phyloP scores from a whole-genome alignment of 2,888 invertebrate species.

The Xylota segnis region DNA sequence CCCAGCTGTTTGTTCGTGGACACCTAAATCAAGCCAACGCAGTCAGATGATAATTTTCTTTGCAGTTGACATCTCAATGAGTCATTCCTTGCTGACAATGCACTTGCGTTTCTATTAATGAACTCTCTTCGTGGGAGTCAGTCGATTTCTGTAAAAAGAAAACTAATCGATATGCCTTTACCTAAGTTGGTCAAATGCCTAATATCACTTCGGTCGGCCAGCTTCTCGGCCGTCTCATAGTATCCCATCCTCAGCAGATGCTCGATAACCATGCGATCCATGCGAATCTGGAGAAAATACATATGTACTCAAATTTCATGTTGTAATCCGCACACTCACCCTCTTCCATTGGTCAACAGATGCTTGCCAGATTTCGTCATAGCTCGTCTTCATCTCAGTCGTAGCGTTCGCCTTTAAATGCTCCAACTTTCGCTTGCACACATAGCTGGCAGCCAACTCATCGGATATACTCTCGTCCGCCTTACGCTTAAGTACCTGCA shows the following conservation, averaged over 20 bases:
- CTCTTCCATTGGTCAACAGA: slow-evolving; percentile 84
- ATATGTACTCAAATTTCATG: background rate
- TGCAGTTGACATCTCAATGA: background rate
- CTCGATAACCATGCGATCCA: slow-evolving; percentile 98
- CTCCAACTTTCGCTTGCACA: slow-evolving; percentile 96
- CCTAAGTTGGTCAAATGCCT: slow-evolving; percentile 96
- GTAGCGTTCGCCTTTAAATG: slow-evolving; percentile 88
- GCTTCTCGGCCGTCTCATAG: slow-evolving; percentile 95
- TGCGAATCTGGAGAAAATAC: slow-evolving; percentile 85
- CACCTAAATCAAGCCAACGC: background rate
- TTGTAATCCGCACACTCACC: slow-evolving; percentile 70
- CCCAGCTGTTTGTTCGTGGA: slow-evolving; percentile 5
- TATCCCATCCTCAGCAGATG: slow-evolving; percentile 97
- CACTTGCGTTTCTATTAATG: background rate
- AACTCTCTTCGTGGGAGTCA: background rate
- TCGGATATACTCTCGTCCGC: slow-evolving; percentile 97
- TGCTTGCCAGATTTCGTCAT: slow-evolving; percentile 83
- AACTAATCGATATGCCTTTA: slow-evolving; percentile 81
- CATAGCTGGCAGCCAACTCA: slow-evolving; percentile 94
- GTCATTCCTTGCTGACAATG: background rate
- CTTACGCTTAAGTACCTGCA: slow-evolving; percentile 96
- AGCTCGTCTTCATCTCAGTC: slow-evolving; percentile 78
- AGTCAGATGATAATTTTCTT: background rate
- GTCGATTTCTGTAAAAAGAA: background rate
- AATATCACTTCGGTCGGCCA: slow-evolving; percentile 92